Conservation (phyloP, 2,113 vertebrate genomes). For the Carassius auratus region DNA sequence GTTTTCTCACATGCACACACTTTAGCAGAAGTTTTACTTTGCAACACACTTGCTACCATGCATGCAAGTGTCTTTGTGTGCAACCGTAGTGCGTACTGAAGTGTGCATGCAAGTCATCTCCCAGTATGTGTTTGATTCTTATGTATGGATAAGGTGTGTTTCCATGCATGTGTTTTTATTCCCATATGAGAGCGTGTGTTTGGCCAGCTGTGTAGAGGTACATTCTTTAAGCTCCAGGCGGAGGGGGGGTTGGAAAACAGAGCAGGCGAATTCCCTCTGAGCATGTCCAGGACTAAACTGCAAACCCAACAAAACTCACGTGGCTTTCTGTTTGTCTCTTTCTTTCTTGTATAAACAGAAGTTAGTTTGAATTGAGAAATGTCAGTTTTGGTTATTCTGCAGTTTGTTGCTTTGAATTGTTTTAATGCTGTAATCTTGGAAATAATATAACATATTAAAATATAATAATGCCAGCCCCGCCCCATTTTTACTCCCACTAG, state of each 20-base stretch:
- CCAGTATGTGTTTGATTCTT: conserved; percentile 23
- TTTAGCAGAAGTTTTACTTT: too few species aligned
- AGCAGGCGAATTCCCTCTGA: conserved; percentile 55
- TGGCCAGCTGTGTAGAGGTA: conserved; percentile 63
- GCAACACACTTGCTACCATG: too few species aligned
- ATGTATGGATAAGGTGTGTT: conserved; percentile 40
- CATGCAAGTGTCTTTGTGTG: too few species aligned
- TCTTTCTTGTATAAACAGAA: neutral
- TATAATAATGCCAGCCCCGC: conserved; percentile 18
- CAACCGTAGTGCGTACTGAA: too few species aligned
- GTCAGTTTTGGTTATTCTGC: conserved; percentile 21
- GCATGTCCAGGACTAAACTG: conserved; percentile 63
- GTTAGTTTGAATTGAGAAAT: neutral
- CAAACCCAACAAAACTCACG: conserved; percentile 64
- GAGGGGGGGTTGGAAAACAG: conserved; percentile 47
- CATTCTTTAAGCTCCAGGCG: conserved; percentile 59
- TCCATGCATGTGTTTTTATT: conserved; percentile 37
- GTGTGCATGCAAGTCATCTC: neutral
- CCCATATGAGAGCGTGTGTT: conserved; percentile 59
- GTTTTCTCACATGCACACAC: too few species aligned
- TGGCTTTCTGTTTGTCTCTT: neutral
- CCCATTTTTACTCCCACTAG: conserved; percentile 32
- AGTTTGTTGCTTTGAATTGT: neutral
- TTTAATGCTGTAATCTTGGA: neutral
- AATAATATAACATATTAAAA: conserved; percentile 27